Evolutionary conservation across 2,797 vertebrate genomes (phyloP).

Genomic region (Thamnophis elegans): DNA sequence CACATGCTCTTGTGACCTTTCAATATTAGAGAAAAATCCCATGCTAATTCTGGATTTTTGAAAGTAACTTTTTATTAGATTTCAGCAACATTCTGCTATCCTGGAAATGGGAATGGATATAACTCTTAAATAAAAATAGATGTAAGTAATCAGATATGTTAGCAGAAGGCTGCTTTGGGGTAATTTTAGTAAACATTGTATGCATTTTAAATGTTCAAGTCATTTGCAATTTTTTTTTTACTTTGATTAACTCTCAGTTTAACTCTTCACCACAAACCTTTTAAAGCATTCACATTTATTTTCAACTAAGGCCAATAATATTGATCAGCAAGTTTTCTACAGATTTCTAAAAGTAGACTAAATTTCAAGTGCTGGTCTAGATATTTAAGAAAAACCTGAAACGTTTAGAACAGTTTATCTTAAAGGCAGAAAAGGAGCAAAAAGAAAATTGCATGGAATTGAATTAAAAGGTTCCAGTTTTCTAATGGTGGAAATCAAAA

Average conservation of each 20-base stretch:
- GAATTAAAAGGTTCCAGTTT: background rate
- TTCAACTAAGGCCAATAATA: conserved; percentile 3
- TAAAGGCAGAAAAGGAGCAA: background rate
- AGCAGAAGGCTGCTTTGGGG: background rate
- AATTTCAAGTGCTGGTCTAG: background rate
- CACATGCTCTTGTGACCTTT: background rate
- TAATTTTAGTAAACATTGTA: background rate
- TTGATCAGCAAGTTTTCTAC: conserved; percentile 2
- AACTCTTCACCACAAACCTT: background rate
- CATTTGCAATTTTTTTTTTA: background rate
- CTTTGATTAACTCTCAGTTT: background rate
- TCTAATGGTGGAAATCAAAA: background rate
- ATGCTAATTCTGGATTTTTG: background rate
- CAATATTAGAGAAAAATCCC: background rate
- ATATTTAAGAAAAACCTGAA: background rate
- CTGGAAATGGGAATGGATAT: background rate
- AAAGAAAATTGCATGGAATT: background rate
- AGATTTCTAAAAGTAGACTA: background rate
- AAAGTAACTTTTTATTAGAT: background rate
- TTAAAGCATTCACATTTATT: background rate
- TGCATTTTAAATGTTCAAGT: background rate
- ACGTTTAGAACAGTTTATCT: background rate
- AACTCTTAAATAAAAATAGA: background rate
- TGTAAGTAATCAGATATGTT: background rate
- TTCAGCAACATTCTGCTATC: background rate